These are phyloP conservation scores for Brachionichthys hirsutus DNA, from an alignment of 2,113 vertebrate genomes.

Conservation along the genomic window DNA sequence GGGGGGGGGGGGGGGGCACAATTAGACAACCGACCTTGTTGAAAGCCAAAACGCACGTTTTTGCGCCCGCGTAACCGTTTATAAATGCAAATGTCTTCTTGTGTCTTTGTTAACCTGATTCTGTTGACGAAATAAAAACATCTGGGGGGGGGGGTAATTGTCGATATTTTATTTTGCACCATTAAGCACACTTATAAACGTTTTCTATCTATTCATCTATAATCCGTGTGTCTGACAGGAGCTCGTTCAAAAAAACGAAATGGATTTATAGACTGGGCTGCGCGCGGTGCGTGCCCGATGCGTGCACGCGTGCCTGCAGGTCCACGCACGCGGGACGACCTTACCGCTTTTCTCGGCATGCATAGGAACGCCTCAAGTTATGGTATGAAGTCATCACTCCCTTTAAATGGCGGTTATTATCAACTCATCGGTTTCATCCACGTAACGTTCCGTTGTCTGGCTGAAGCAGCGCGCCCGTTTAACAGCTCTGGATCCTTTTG, in stretches of 20 bases:
- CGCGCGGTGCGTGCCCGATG: no score
- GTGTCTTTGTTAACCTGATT: slow-evolving; percentile 28
- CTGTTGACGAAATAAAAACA: background rate
- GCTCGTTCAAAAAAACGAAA: background rate
- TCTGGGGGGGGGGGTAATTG: slow-evolving; percentile 18
- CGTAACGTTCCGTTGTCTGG: background rate
- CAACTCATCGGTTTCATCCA: slow-evolving; percentile 6
- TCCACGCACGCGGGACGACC: no score
- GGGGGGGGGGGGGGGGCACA: no score
- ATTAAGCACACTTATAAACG: background rate
- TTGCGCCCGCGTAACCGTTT: background rate
- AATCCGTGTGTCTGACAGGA: background rate
- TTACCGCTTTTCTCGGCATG: background rate
- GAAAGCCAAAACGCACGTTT: slow-evolving; percentile 32
- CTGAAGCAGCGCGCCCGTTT: slow-evolving; percentile 6
- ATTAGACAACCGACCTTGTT: slow-evolving; percentile 26
- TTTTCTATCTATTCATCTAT: background rate
- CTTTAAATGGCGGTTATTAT: slow-evolving; percentile 11
- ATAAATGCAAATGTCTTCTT: slow-evolving; percentile 15
- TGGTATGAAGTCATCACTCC: slow-evolving; percentile 32
- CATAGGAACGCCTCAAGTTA: slow-evolving; percentile 10
- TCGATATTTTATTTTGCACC: background rate
- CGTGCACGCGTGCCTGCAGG: no score
- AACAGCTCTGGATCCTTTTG: slow-evolving; percentile 2
- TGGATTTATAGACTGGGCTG: no score